Base-by-base conservation (phyloP, 2,888 invertebrate species). In the Rambutsinella grinnellia region DNA sequence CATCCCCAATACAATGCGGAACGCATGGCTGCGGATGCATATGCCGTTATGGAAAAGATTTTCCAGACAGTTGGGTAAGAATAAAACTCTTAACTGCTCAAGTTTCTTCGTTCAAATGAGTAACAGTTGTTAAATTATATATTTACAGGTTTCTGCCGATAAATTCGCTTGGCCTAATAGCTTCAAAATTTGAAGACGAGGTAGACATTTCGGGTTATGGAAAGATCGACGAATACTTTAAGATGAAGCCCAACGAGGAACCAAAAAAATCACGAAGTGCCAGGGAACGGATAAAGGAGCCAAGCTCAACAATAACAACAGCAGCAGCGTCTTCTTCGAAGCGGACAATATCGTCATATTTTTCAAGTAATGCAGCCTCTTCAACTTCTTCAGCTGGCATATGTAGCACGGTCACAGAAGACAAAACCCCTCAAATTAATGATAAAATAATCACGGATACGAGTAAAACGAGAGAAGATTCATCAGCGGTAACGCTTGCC, bases 1-100 rank as follows among this genome's bases (percentile, higher is more conserved):
- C 88, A 90, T 84, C 90, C 87, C 85, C 90, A 88, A 2, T 94
- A 90, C 84, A 92, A 92, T 83, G 88, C 89, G 0, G 91, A 92
- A 44, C 89, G 90, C 79, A 90, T 96, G 81, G 88, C 90, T 0
- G 88, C 86, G 60, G 91, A 91, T 84, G 91, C 93, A 1, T 87
- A 92, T 47, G 90, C 92, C 49, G 86, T 94, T 54, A 86, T 96
- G 2, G 89, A 90, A 83, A 92, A 92, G 76, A 85, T 87, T 51
- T 83, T 80, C 57, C 72, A 79, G 47, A 46, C 63, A 51, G 44
- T 70, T 0, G 80, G 81, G 82, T 82, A 68, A n/a, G 24, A 23
- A 26, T 53, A 47, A 19, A 36, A 65, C 6, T 19, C 5, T 36
- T 19, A 44, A 28, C 1, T 65, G 19, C 10, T 62, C 46, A n/a